Conservation (phyloP, 2,113 vertebrate genomes). For the Rutilus rutilus region DNA sequence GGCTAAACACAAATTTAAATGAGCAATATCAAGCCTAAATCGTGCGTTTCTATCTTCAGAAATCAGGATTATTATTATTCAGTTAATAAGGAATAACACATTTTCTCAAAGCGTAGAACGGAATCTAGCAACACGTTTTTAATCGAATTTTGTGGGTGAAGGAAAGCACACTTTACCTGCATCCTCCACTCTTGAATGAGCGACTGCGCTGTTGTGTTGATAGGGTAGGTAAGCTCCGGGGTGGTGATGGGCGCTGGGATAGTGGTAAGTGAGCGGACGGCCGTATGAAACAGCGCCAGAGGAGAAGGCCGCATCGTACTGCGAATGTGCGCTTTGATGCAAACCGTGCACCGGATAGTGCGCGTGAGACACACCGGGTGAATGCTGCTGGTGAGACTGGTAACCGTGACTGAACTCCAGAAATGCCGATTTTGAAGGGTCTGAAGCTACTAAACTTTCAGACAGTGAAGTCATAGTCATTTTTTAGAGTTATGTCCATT, state of each 20-base stretch:
- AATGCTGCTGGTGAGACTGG: slow-evolving; percentile 75
- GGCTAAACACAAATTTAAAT: neutral
- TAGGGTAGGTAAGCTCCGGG: slow-evolving; percentile 80
- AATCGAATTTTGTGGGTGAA: neutral
- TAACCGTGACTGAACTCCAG: slow-evolving; percentile 81
- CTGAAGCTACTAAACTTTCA: slow-evolving; percentile 79
- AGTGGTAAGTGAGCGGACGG: slow-evolving; percentile 79
- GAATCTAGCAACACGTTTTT: neutral
- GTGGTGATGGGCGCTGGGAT: slow-evolving; percentile 75
- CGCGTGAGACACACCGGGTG: slow-evolving; percentile 71
- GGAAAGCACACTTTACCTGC: slow-evolving; percentile 66
- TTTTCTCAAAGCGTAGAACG: neutral
- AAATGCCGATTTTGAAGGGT: slow-evolving; percentile 84
- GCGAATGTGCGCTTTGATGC: slow-evolving; percentile 66
- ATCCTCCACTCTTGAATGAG: slow-evolving; percentile 75
- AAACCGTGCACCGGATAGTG: slow-evolving; percentile 79
- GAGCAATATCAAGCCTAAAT: neutral
- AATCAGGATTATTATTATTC: neutral
- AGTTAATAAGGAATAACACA: neutral
- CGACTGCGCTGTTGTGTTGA: slow-evolving; percentile 73
- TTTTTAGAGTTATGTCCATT: slow-evolving; percentile 63
- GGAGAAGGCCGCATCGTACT: slow-evolving; percentile 74
- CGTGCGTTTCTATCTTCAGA: neutral
- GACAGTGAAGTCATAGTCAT: slow-evolving; percentile 88
- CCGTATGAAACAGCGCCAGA: slow-evolving; percentile 72